Conservation (phyloP, 2,113 vertebrate genomes). For the Nycticorax nycticorax region DNA sequence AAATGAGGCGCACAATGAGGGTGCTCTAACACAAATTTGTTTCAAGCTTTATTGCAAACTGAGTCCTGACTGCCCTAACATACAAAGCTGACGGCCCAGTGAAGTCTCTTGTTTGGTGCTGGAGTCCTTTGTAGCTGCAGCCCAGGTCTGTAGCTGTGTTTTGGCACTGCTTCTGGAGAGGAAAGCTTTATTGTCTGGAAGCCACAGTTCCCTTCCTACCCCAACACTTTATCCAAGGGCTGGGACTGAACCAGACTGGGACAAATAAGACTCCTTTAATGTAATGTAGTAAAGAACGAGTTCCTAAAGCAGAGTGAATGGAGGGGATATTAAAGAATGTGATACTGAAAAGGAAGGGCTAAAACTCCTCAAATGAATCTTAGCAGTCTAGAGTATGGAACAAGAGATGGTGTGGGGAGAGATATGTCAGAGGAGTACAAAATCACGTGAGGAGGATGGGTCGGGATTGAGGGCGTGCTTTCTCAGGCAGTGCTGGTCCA, state of each 20-base stretch:
- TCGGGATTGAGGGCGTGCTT: neutral
- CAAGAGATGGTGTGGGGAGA: neutral
- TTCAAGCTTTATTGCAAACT: neutral
- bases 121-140: neutral
- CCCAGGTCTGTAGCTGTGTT: neutral
- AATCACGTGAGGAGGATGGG: fast-evolving
- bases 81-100: neutral
- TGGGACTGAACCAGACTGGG: neutral
- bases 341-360: neutral
- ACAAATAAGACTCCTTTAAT: neutral
- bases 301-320: neutral
- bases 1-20: neutral
- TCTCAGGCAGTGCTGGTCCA: neutral
- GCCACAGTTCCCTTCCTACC: neutral
- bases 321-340: neutral
- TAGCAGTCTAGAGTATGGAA: neutral
- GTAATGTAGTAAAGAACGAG: neutral
- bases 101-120: neutral
- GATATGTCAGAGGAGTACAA: neutral
- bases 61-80: neutral
- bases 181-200: neutral
- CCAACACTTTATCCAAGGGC: neutral
- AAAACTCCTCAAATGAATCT: neutral
- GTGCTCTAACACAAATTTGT: neutral
- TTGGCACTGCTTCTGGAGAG: neutral